phyloP scores from a whole-genome alignment of 2,888 invertebrate genomes.

The Himalopsyche japonica region DNA sequence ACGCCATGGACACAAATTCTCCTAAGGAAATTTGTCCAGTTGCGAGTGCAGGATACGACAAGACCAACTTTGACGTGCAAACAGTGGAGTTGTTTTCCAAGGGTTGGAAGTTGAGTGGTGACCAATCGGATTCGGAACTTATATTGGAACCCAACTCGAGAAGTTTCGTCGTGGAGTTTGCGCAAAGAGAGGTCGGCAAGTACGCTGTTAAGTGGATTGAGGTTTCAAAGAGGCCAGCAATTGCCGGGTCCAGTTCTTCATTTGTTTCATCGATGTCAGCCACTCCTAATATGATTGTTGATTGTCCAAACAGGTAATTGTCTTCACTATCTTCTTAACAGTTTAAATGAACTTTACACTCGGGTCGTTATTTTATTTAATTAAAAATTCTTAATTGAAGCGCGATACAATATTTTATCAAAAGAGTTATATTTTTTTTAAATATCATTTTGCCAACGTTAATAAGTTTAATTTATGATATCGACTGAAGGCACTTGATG shows the following conservation, averaged over 20 bases:
- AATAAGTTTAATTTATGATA: no score
- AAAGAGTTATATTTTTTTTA: no score
- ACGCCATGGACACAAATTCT: constrained; percentile 66
- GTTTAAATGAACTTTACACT: no score
- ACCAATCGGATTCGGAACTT: constrained; percentile 45
- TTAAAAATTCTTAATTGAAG: no score
- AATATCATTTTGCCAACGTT: no score
- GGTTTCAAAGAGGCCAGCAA: constrained; percentile 68
- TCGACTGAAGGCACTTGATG: no score
- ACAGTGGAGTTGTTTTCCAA: constrained; percentile 72
- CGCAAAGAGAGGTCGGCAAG: constrained; percentile 72
- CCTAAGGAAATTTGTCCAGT: constrained; percentile 71
- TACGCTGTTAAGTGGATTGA: constrained; percentile 81
- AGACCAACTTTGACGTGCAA: constrained; percentile 47
- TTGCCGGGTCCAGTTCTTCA: constrained; percentile 53
- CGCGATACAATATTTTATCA: no score
- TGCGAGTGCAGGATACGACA: constrained; percentile 45
- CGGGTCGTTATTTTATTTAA: no score
- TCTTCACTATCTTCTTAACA: no score
- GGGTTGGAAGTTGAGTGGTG: constrained; percentile 64
- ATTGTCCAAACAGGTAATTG: constrained; percentile 70
- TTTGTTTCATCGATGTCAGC: constrained; percentile 54
- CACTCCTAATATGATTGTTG: constrained; percentile 58
- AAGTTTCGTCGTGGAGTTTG: constrained; percentile 75
- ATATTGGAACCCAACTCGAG: constrained; percentile 63